Percentiles rank a stretch among this genome's conserved stretches.
phyloP scores from a whole-genome alignment of 2,113 vertebrate species.

The Amphiprion percula region DNA sequence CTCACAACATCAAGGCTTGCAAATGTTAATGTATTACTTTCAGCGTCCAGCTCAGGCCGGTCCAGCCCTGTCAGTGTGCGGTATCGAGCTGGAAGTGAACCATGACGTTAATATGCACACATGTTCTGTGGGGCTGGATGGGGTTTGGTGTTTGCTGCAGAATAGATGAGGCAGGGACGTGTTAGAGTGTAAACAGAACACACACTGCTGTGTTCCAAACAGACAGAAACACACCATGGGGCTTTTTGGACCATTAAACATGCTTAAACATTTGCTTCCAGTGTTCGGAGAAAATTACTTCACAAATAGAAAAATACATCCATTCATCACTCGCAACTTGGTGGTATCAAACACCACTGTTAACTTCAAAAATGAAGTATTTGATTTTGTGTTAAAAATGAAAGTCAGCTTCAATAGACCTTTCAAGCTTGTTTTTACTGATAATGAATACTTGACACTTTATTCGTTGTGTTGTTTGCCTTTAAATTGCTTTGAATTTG shows the following conservation, averaged over 20 bases:
- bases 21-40: not conserved
- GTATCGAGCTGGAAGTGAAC: slow-evolving; percentile 25
- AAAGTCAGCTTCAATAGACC: not conserved
- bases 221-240: slow-evolving; percentile 25
- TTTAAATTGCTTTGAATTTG: not conserved
- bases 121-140: not conserved
- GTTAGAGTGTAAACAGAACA: slow-evolving; percentile 12
- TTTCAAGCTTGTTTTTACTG: not conserved
- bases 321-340: not conserved
- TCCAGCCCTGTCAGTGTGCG: not conserved
- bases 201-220: slow-evolving; percentile 17
- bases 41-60: not conserved
- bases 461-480: not conserved
- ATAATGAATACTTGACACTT: not conserved
- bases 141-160: not conserved
- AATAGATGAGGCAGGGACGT: not conserved
- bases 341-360: not conserved
- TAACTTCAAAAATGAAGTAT: not conserved
- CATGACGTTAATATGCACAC: slow-evolving; percentile 11
- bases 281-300: slow-evolving; percentile 14
- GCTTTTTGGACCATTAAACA: slow-evolving; percentile 48
- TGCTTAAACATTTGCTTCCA: slow-evolving; percentile 31
- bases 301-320: slow-evolving; percentile 1
- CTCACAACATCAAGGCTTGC: not conserved
- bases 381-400: slow-evolving; percentile 7